Evolutionary conservation across 2,797 vertebrate species (phyloP), one percentile per base, ranked within the genome.

Genomic region (Poecilia gillii): DNA sequence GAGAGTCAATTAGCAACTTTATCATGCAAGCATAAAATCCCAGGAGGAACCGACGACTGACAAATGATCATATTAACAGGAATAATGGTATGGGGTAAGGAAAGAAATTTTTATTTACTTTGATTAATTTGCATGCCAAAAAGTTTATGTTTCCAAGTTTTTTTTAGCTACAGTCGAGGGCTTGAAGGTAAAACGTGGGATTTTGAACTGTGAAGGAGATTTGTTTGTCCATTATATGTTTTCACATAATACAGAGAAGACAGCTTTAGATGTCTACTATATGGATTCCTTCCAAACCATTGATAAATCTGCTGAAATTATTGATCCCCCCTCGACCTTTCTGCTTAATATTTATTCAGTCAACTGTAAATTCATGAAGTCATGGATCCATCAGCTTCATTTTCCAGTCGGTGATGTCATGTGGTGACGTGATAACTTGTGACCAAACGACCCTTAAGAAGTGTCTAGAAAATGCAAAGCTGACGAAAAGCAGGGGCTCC

Each of bases 401-500:
- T 68, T 39, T 68, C 36, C 33, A 25, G 66, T 43, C 4, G 3
- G 3, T 73, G 47, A 73, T n/a, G 16, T 73, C 20, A 73, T n/a
- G 49, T 51, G 25, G 8, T 49, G 46, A 23, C n/a, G 33, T 31
- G 3, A 39, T 9, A 72, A 81, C 76, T 82, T 77, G 84, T 77
- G 49, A 53, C 53, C 72, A 18, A 64, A 75, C 77, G 23, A 49
- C 45, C 46, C 78, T 51, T 82, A 76, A 33, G 81, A 83, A 77
- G 74, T 66, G 12, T 75, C 18, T 81, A 41, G 59, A 62, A 70
- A 73, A 51, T 75, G 74, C 72, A 45, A 66, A 62, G 75, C 45
- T 76, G 73, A 85, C 66, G 41, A 74, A n/a, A 73, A 55, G 41
- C 80, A 73, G 53, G 62, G 41, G 11, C 1, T 89, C 95, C 96